Evolutionary conservation across 2,888 invertebrate genomes (phyloP).

Genomic region (Ectemnius cavifrons): DNA sequence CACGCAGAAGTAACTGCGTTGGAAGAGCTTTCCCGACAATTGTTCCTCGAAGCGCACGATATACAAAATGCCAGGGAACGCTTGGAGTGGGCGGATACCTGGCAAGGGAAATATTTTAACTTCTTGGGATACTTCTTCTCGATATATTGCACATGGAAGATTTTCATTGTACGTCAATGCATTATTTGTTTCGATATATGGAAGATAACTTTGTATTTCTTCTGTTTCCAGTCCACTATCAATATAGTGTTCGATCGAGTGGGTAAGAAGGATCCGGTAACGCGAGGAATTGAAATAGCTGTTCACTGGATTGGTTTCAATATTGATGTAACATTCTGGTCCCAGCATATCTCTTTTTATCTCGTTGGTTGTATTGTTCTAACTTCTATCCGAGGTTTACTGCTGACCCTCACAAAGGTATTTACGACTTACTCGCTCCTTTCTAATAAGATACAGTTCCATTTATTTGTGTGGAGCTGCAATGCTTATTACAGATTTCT

Average conservation of each 20-base stretch:
- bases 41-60: slow-evolving; percentile 98
- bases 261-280: slow-evolving; percentile 98
- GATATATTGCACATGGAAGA: slow-evolving; percentile 98
- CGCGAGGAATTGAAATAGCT: slow-evolving; percentile 96
- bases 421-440: not conserved
- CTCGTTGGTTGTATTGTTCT: slow-evolving; percentile 98
- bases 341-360: slow-evolving; percentile 98
- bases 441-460: not conserved
- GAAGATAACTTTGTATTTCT: not conserved
- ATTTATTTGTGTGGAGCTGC: not conserved
- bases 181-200: too few relatives aligned
- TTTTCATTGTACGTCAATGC: slow-evolving; percentile 91
- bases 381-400: slow-evolving; percentile 96
- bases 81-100: slow-evolving; percentile 95
- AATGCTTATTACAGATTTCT: not conserved
- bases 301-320: slow-evolving; percentile 97
- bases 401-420: slow-evolving; percentile 98
- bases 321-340: slow-evolving; percentile 99
- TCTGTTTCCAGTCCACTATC: slow-evolving; percentile 89
- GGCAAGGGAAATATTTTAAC: slow-evolving; percentile 99
- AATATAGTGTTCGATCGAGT: slow-evolving; percentile 99
- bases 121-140: slow-evolving; percentile 99
- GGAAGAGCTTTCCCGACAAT: slow-evolving; percentile 94
- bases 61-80: slow-evolving; percentile 94
- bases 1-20: slow-evolving; percentile 91